These are phyloP conservation scores for Stichodactyla mertensii DNA, from an alignment of 64 coral and sea anemone species.

Conservation along the genomic window DNA sequence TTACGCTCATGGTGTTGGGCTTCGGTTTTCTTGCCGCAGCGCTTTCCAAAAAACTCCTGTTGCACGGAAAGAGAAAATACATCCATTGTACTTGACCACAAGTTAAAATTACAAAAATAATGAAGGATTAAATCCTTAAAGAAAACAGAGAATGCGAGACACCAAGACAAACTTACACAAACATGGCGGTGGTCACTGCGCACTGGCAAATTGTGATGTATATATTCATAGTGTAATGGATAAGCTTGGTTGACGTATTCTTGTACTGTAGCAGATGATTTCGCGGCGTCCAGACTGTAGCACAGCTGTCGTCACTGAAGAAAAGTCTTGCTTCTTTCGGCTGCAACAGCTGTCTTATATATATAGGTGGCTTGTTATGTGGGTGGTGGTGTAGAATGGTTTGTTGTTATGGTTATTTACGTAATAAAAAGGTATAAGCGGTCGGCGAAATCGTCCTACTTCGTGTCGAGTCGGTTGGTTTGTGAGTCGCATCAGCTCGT, in stretches of 20 bases:
- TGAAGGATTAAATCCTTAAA: neutral
- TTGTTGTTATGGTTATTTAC: neutral
- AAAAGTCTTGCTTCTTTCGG: neutral
- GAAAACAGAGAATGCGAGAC: neutral
- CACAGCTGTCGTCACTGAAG: neutral
- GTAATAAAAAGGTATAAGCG: neutral
- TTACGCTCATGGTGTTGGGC: too few relatives aligned
- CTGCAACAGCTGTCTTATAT: slow-evolving; percentile 3
- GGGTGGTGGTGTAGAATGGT: neutral
- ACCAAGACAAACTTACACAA: slow-evolving; percentile 4
- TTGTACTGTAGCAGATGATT: neutral
- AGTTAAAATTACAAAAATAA: neutral
- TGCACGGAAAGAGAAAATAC: neutral
- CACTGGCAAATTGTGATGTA: neutral
- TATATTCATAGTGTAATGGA: neutral
- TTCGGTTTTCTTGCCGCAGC: neutral
- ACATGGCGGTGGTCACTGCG: neutral
- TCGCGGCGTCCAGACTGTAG: neutral
- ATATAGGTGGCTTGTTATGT: neutral
- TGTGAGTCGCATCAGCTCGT: neutral
- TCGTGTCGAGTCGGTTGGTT: slow-evolving; percentile 2
- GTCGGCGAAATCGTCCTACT: neutral
- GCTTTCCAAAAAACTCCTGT: neutral
- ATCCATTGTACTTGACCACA: neutral
- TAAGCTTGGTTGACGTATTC: neutral